Conservation (phyloP, 2,888 invertebrate genomes). For the Geophilus truncorum region DNA sequence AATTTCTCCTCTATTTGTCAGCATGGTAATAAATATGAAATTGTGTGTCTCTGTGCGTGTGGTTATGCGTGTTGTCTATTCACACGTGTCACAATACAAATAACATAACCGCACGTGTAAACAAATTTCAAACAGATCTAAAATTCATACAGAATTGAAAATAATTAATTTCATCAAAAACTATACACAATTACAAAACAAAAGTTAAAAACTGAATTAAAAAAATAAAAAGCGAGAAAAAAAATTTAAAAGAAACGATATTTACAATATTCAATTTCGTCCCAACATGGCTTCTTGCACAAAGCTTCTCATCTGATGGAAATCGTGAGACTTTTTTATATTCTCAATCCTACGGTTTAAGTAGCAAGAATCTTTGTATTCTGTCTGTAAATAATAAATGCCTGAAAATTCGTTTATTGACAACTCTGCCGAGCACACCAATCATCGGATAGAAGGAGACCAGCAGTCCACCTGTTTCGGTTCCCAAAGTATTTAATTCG, state of each 20-base stretch:
- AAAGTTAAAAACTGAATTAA: not conserved
- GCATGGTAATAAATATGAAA: constrained; percentile 13
- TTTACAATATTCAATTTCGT: not conserved
- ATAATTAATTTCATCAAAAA: not conserved
- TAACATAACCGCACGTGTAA: not conserved
- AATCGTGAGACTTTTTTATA: constrained; percentile 13
- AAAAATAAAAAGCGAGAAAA: not conserved
- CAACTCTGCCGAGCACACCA: constrained; percentile 34
- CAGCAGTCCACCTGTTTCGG: constrained; percentile 36
- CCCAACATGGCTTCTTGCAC: not conserved
- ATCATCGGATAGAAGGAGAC: constrained; percentile 33
- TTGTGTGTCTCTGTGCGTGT: not conserved
- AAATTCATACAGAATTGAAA: not conserved
- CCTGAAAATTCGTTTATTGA: constrained; percentile 37
- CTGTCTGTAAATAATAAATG: constrained; percentile 37
- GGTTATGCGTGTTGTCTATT: not conserved
- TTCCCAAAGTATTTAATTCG: constrained; percentile 38
- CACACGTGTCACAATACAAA: not conserved
- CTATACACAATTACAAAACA: not conserved
- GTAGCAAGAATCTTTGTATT: constrained; percentile 30
- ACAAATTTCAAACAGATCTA: not conserved
- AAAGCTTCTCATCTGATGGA: not conserved
- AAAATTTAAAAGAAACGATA: not conserved
- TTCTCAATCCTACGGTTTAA: constrained; percentile 30
- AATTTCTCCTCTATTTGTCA: constrained; percentile 25